phyloP scores from a whole-genome alignment of 2,113 vertebrate genomes.

The Neogale vison region DNA sequence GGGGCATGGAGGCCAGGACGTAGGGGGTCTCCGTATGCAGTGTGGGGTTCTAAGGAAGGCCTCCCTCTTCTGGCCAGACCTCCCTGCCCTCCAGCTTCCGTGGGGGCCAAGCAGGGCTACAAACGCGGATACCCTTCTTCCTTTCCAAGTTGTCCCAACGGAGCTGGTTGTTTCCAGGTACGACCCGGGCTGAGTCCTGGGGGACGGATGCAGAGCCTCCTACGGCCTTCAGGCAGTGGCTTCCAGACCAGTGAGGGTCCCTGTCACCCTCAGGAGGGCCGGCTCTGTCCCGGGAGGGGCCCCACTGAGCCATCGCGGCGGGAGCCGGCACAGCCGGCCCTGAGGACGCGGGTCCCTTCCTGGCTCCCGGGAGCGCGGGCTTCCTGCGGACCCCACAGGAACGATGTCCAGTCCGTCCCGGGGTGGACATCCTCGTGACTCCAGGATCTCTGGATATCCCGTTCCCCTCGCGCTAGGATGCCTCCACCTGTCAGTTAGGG shows the following conservation, averaged over 20 bases:
- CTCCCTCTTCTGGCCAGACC: background rate
- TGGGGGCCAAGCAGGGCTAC: background rate
- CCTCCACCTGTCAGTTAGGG: background rate
- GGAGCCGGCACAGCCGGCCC: background rate
- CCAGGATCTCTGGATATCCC: background rate
- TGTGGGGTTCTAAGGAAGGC: background rate
- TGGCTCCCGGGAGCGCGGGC: background rate
- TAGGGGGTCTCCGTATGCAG: background rate
- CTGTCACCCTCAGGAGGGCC: background rate
- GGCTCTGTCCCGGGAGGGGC: background rate
- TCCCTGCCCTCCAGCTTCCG: background rate
- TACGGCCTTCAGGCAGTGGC: background rate
- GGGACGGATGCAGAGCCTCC: background rate
- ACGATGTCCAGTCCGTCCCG: background rate
- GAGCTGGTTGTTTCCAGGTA: background rate
- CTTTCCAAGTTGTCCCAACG: accelerated
- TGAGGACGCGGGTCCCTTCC: background rate
- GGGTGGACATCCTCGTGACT: background rate
- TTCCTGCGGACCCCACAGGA: no score
- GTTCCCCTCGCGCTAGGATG: no score
- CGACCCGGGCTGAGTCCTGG: accelerated
- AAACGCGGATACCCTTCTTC: accelerated
- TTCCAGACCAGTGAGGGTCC: background rate
- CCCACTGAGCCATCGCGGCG: background rate
- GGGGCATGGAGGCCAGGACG: background rate